A percentile compares a stretch with the other conserved stretches of the same genome.
These are phyloP conservation scores for Heterotilapia buettikoferi DNA, from an alignment of 2,113 vertebrate species.

Conservation along the genomic window DNA sequence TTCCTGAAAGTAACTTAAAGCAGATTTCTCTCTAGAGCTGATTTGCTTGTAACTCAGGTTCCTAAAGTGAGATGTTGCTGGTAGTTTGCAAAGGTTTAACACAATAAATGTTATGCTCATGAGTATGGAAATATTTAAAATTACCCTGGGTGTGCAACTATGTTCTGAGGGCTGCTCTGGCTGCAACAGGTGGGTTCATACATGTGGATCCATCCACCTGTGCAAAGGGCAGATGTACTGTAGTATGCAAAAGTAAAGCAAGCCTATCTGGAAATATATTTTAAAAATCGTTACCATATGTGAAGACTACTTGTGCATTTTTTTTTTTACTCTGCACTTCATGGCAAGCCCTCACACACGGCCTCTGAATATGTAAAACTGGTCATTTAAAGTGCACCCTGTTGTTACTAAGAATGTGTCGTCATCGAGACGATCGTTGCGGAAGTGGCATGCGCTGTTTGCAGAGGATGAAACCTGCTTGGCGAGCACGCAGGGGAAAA, in stretches of 20 bases:
- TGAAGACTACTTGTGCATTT: background rate
- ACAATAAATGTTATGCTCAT: background rate
- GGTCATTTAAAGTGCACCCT: constrained; percentile 25
- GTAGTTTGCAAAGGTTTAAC: background rate
- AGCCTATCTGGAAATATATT: background rate
- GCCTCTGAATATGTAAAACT: background rate
- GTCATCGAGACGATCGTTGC: constrained; percentile 32
- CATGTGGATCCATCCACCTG: background rate
- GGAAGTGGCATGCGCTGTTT: constrained; percentile 39
- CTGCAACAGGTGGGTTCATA: background rate
- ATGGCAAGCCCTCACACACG: background rate
- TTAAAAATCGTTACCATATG: rapidly evolving
- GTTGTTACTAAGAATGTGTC: constrained; percentile 1
- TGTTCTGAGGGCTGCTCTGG: background rate
- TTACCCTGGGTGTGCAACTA: background rate
- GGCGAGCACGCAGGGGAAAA: background rate
- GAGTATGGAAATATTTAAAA: background rate
- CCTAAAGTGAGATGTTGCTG: background rate
- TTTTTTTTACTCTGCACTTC: background rate
- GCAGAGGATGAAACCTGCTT: constrained; percentile 16
- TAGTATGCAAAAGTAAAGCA: background rate
- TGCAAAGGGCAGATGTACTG: background rate
- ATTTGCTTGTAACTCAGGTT: background rate
- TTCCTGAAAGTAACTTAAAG: background rate
- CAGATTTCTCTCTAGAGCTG: background rate